Percentiles rank a stretch among this genome's conserved stretches.
These are phyloP conservation scores for Endotricha flammealis DNA, from an alignment of 2,888 invertebrate species.

Conservation along the genomic window DNA sequence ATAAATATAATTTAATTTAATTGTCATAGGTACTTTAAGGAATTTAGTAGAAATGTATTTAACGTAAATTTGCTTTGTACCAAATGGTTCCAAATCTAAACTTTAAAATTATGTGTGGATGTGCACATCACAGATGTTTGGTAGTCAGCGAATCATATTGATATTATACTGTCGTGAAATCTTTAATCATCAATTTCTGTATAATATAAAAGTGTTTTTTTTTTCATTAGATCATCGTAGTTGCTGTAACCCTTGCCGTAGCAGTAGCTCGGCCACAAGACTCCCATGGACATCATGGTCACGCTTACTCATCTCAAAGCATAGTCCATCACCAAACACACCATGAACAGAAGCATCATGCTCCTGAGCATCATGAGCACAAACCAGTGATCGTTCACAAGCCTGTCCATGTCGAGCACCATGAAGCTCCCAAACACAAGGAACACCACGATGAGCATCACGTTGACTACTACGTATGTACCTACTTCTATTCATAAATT, in stretches of 20 bases:
- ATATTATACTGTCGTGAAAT: too few species aligned
- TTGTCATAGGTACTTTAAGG: too few species aligned
- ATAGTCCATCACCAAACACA: constrained; percentile 38
- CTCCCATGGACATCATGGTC: constrained; percentile 13
- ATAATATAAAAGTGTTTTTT: too few species aligned
- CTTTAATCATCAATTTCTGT: too few species aligned
- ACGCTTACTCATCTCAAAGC: constrained; percentile 34
- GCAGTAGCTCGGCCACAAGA: constrained; percentile 22
- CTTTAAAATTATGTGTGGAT: too few species aligned
- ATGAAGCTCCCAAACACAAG: constrained; percentile 8
- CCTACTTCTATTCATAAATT: too few species aligned
- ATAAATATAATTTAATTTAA: too few species aligned
- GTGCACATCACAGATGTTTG: too few species aligned
- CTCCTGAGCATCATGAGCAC: constrained; percentile 14
- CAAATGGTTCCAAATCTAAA: too few species aligned
- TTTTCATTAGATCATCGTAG: constrained; percentile 15
- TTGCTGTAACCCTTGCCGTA: constrained; percentile 20
- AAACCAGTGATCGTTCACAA: constrained; percentile 7
- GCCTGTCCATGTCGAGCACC: constrained; percentile 8
- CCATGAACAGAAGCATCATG: constrained; percentile 25
- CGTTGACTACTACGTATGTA: constrained; percentile 24
- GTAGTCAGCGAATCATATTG: too few species aligned
- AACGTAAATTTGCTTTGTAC: too few species aligned
- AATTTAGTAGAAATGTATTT: too few species aligned
- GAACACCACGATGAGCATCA: constrained; percentile 22